phyloP scores from a whole-genome alignment of 2,113 vertebrate species.

The Jacana jacana region DNA sequence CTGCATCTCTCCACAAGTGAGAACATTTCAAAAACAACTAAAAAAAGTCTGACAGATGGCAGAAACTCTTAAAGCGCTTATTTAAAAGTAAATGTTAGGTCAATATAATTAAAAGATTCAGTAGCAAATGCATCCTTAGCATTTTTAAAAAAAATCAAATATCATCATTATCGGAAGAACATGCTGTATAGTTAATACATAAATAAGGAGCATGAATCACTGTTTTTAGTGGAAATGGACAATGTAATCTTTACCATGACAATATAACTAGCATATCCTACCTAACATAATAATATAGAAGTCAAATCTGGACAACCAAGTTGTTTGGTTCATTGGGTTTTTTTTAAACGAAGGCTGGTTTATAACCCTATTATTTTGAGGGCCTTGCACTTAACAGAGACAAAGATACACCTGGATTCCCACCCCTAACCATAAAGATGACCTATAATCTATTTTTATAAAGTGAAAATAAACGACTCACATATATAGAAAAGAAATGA shows the following conservation, averaged over 20 bases:
- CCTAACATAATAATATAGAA: neutral
- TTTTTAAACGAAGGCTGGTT: neutral
- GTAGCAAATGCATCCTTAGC: neutral
- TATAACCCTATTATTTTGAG: neutral
- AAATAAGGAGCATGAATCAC: neutral
- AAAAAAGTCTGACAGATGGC: conserved; percentile 37
- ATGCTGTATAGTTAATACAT: neutral
- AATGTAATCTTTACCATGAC: neutral
- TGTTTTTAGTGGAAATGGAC: neutral
- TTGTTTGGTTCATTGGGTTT: neutral
- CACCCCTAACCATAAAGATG: neutral
- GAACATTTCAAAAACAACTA: conserved; percentile 19
- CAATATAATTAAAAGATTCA: conserved; percentile 50
- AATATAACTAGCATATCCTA: neutral
- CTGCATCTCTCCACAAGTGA: neutral
- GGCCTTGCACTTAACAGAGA: neutral
- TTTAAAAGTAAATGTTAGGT: conserved; percentile 53
- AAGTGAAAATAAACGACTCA: neutral
- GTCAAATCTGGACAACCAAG: too few species aligned
- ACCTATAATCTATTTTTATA: neutral
- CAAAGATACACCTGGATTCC: neutral
- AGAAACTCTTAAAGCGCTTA: neutral
- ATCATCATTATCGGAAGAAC: neutral
- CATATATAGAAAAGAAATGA: neutral
- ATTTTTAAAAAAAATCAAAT: neutral